Percentiles rank a stretch among this genome's conserved stretches.
phyloP scores from a whole-genome alignment of 2,888 invertebrate genomes.

The Pherbina coryleti region DNA sequence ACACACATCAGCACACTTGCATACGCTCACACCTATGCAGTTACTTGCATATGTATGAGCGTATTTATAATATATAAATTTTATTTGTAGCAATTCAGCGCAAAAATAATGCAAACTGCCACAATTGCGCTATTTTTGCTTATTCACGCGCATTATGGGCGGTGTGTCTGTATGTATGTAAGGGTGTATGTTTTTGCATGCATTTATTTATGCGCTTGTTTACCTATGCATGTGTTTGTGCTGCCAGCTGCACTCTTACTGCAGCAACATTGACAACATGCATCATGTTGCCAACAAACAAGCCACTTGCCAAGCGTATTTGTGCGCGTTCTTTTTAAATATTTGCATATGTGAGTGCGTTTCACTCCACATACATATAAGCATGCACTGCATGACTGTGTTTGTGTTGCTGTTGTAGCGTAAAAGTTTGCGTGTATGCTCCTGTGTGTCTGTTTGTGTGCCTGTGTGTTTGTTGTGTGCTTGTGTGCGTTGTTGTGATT shows the following conservation, averaged over 20 bases:
- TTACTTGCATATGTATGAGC: neutral
- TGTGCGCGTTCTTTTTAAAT: constrained; percentile 1
- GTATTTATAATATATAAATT: constrained; percentile 5
- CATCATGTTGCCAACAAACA: constrained; percentile 2
- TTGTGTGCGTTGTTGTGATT: neutral
- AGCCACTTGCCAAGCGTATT: constrained; percentile 4
- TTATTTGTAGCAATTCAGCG: constrained; percentile 23
- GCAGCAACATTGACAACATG: neutral
- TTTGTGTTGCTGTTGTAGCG: neutral
- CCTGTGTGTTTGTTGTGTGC: too few species aligned
- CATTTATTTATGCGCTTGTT: neutral
- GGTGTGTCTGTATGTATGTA: neutral
- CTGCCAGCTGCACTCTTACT: neutral
- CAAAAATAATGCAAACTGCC: constrained; percentile 15
- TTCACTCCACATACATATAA: neutral
- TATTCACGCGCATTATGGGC: neutral
- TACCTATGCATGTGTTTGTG: neutral
- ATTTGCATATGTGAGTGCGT: constrained; percentile 5
- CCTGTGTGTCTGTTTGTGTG: too few species aligned
- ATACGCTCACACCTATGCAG: neutral
- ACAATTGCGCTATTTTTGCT: constrained; percentile 3
- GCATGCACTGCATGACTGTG: neutral
- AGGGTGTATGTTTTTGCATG: too few species aligned
- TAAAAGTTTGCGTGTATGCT: too few species aligned
- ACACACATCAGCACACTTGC: neutral